A percentile compares a stretch with the other conserved stretches of the same genome.
These are phyloP conservation scores for Lysiphlebus fabarum DNA, from an alignment of 1,140 invertebrate species.

Conservation along the genomic window DNA sequence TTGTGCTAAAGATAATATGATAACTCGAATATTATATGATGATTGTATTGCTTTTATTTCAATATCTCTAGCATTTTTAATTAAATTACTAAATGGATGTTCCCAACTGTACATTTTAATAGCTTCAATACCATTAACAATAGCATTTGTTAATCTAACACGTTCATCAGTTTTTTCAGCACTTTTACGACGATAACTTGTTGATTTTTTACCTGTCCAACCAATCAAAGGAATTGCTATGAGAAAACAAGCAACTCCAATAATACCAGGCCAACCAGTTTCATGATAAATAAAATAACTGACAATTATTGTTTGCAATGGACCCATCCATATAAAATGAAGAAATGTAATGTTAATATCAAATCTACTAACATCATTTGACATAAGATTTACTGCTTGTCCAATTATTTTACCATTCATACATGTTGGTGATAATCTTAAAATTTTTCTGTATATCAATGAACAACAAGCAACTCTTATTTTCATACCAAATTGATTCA, in stretches of 20 bases:
- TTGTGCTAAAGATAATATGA: constrained; percentile 67
- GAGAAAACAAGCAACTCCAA: constrained; percentile 77
- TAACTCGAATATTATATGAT: constrained; percentile 65
- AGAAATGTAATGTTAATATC: constrained; percentile 65
- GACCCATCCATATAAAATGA: constrained; percentile 70
- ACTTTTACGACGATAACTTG: constrained; percentile 55
- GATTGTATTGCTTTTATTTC: constrained; percentile 67
- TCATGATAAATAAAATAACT: constrained; percentile 73
- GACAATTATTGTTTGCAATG: constrained; percentile 71
- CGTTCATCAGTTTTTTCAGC: constrained; percentile 75
- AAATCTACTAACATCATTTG: constrained; percentile 77
- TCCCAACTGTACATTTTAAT: constrained; percentile 94
- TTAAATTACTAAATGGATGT: constrained; percentile 71
- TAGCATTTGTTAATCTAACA: constrained; percentile 81
- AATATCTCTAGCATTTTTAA: constrained; percentile 57
- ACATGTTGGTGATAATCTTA: constrained; percentile 62
- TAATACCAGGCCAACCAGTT: constrained; percentile 69
- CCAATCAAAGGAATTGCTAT: constrained; percentile 82
- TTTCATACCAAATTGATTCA: constrained; percentile 71
- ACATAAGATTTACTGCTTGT: constrained; percentile 83
- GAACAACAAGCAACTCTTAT: constrained; percentile 75
- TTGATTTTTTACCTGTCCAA: constrained; percentile 64
- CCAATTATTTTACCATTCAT: constrained; percentile 75
- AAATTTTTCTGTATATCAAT: constrained; percentile 77
- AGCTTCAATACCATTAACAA: constrained; percentile 74